phyloP scores from a whole-genome alignment of 2,888 invertebrate genomes.

The Nemoura dubitans region DNA sequence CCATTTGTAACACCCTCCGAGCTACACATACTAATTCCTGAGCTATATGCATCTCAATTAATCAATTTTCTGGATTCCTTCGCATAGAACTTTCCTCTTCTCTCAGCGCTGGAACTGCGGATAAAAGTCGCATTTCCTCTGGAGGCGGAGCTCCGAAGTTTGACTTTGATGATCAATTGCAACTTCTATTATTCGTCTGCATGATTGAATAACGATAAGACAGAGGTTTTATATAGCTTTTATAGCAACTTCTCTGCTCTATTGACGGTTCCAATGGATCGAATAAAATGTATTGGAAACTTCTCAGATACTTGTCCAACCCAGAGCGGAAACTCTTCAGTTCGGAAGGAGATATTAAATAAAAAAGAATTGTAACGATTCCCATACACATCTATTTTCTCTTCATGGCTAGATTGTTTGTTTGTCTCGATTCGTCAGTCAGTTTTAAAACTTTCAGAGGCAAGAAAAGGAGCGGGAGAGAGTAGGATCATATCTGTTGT shows the following conservation, averaged over 20 bases:
- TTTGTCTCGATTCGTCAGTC: neutral
- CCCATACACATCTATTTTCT: neutral
- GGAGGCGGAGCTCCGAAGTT: neutral
- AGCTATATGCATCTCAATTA: neutral
- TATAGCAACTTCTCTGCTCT: conserved; percentile 28
- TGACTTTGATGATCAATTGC: conserved; percentile 12
- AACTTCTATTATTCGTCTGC: conserved; percentile 5
- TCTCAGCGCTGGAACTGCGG: neutral
- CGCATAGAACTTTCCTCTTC: neutral
- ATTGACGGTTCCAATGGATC: conserved; percentile 34
- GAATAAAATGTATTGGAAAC: conserved; percentile 46
- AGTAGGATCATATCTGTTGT: neutral
- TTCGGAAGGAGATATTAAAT: neutral
- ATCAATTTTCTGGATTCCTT: neutral
- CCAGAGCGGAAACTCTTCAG: neutral
- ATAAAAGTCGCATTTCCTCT: neutral
- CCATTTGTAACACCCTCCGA: neutral
- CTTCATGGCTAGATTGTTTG: neutral
- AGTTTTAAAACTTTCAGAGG: neutral
- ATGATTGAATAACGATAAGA: conserved; percentile 12
- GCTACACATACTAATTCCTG: neutral
- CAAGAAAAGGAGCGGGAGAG: neutral
- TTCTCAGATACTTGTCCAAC: conserved; percentile 18
- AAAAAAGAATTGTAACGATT: conserved; percentile 12
- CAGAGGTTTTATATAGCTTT: conserved; percentile 3